phyloP scores from a whole-genome alignment of 2,113 vertebrate genomes.

The Vombatus ursinus region DNA sequence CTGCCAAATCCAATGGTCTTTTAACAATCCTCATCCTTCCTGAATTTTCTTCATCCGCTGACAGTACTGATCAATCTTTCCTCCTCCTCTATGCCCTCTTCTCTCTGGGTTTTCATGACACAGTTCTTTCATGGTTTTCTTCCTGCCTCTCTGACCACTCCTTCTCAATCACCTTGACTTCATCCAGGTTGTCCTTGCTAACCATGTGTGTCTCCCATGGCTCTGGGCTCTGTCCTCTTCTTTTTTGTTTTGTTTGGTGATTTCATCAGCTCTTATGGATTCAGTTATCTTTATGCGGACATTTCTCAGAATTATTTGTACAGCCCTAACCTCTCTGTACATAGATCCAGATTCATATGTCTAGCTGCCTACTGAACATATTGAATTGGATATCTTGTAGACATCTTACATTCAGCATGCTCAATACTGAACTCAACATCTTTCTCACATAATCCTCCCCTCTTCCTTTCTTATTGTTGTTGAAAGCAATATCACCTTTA shows the following conservation, averaged over 20 bases:
- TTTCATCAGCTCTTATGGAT: neutral
- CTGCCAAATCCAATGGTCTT: neutral
- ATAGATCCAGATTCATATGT: neutral
- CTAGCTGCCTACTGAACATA: neutral
- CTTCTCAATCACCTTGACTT: neutral
- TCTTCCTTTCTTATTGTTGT: neutral
- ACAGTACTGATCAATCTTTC: neutral
- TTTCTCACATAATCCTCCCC: neutral
- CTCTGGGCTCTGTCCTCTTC: neutral
- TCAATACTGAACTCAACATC: neutral
- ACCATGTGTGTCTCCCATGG: neutral
- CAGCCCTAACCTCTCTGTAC: neutral
- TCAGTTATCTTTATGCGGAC: neutral
- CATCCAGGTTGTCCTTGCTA: neutral
- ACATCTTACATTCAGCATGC: neutral
- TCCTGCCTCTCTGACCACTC: neutral
- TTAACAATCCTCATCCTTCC: neutral
- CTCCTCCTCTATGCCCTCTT: neutral
- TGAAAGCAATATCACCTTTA: neutral
- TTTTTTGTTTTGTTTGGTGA: neutral
- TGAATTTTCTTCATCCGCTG: neutral
- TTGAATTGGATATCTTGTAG: neutral
- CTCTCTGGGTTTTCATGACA: neutral
- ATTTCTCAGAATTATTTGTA: neutral
- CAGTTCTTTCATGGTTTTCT: neutral